These are phyloP conservation scores for Otocyon megalotis DNA, from an alignment of 2,113 vertebrate genomes.

Conservation along the genomic window DNA sequence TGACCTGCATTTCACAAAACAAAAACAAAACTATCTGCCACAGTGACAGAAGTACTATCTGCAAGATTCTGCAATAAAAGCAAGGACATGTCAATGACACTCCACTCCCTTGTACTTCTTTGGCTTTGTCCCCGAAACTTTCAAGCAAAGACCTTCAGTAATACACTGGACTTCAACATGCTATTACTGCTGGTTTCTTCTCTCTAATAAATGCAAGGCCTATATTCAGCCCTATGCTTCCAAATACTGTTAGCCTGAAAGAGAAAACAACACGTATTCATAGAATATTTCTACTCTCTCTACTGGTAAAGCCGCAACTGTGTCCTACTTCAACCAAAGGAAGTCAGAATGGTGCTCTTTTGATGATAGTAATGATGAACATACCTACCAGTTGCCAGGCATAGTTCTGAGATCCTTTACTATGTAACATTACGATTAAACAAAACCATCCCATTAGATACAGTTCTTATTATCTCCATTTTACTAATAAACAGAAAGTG, in stretches of 20 bases:
- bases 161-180: background rate
- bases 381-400: background rate
- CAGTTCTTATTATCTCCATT: background rate
- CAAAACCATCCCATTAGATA: background rate
- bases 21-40: background rate
- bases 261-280: background rate
- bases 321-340: background rate
- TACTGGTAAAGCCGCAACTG: background rate
- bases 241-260: background rate
- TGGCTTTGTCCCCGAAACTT: background rate
- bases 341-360: background rate
- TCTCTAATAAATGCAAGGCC: background rate
- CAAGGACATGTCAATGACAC: background rate
- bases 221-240: background rate
- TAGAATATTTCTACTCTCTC: background rate
- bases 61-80: background rate
- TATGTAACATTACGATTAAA: background rate
- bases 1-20: slow-evolving; percentile 48
- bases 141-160: background rate
- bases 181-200: background rate
- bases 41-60: background rate
- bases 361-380: background rate
- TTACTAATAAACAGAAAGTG: background rate
- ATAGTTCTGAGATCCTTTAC: background rate
- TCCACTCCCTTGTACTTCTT: background rate